Conservation (phyloP, 2,888 invertebrate genomes). For the Trichogramma evanescens region DNA sequence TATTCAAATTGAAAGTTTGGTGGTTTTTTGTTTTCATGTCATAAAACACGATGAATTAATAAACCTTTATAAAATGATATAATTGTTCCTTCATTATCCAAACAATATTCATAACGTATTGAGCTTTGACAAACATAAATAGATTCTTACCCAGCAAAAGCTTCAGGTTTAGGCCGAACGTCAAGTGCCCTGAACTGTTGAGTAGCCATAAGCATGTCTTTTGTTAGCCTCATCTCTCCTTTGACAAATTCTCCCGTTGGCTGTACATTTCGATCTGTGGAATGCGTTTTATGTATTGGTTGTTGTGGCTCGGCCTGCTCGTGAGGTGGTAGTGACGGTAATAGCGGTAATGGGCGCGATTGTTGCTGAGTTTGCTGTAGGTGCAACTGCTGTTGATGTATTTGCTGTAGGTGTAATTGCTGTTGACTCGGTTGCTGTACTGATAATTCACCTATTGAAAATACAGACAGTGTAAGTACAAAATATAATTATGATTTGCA, state of each 20-base stretch:
- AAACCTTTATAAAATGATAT: no score
- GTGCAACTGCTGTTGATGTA: constrained; percentile 31
- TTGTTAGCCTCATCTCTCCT: constrained; percentile 61
- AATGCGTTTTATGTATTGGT: constrained; percentile 31
- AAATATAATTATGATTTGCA: not conserved
- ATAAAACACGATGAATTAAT: no score
- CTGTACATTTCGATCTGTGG: constrained; percentile 22
- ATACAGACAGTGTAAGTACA: not conserved
- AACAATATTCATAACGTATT: no score
- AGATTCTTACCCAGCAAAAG: constrained; percentile 58
- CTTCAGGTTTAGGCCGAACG: constrained; percentile 61
- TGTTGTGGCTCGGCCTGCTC: not conserved
- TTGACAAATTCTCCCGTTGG: not conserved
- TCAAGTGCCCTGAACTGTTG: constrained; percentile 61
- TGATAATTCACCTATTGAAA: constrained; percentile 12
- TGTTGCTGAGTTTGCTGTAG: constrained; percentile 19
- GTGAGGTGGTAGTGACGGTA: not conserved
- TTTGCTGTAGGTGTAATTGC: constrained; percentile 13
- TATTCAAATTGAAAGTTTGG: no score
- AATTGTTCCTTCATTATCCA: not conserved
- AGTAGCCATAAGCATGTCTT: constrained; percentile 72
- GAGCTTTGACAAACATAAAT: no score
- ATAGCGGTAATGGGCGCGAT: not conserved
- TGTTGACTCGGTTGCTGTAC: constrained; percentile 13
- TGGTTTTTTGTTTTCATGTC: no score